Conservation (phyloP, 2,888 invertebrate species). For the Cryptosula pallasiana region DNA sequence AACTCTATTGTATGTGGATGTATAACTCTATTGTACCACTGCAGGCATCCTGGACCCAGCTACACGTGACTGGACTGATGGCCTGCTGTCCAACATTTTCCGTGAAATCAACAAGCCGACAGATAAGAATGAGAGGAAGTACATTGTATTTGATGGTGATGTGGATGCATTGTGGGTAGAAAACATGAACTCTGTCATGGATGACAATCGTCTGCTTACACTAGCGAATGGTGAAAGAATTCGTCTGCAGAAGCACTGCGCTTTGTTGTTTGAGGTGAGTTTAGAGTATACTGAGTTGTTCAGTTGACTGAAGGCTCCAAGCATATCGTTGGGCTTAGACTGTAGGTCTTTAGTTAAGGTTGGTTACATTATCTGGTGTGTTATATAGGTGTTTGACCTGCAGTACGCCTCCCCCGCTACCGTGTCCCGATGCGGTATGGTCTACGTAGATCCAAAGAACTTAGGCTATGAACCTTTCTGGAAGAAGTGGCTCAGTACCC, state of each 20-base stretch:
- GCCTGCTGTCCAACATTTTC: conserved; percentile 82
- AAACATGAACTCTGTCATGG: conserved; percentile 96
- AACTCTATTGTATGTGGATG: no score
- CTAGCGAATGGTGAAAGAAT: conserved; percentile 86
- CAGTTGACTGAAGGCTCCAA: background rate
- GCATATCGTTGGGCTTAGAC: background rate
- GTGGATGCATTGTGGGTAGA: conserved; percentile 93
- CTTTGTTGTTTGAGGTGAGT: conserved; percentile 74
- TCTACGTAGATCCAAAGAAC: conserved; percentile 87
- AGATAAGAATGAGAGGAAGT: conserved; percentile 69
- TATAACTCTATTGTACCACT: no score
- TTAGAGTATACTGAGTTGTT: background rate
- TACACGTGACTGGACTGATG: conserved; percentile 88
- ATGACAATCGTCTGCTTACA: conserved; percentile 83
- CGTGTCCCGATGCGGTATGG: conserved; percentile 87
- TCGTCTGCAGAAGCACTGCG: conserved; percentile 72
- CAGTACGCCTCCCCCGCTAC: conserved; percentile 88
- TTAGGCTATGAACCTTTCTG: conserved; percentile 80
- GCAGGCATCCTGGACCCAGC: conserved; percentile 67
- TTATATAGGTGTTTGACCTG: conserved; percentile 70
- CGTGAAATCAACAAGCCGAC: conserved; percentile 78
- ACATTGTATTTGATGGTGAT: conserved; percentile 86
- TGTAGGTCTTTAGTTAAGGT: no score
- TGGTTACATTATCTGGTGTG: no score
- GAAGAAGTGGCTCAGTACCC: conserved; percentile 67